phyloP scores from a whole-genome alignment of 2,113 vertebrate genomes.

The Anseranas semipalmata region DNA sequence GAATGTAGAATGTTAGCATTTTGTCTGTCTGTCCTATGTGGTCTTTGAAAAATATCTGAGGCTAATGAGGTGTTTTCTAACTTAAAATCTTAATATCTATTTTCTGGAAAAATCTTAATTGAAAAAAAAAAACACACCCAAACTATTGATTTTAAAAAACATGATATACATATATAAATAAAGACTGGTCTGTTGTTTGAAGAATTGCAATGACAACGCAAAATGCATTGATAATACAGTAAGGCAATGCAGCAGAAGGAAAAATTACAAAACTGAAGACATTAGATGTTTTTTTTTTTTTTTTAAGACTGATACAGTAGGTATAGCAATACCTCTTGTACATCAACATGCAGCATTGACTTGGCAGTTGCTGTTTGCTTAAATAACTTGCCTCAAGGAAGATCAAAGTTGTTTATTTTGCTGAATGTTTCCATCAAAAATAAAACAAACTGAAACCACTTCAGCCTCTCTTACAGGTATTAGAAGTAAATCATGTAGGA shows the following conservation, averaged over 20 bases:
- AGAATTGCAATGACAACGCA: neutral
- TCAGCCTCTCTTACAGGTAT: neutral
- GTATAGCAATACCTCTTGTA: neutral
- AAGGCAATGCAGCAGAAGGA: neutral
- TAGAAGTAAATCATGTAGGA: neutral
- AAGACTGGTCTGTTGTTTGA: neutral
- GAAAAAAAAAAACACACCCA: neutral
- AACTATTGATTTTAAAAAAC: neutral
- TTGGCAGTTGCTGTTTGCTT: neutral
- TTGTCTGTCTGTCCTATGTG: neutral
- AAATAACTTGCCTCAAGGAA: neutral
- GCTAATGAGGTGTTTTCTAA: neutral
- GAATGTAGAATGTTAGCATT: neutral
- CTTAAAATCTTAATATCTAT: neutral
- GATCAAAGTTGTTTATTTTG: neutral
- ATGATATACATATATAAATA: neutral
- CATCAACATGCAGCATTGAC: neutral
- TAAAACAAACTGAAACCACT: neutral
- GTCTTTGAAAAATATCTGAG: neutral
- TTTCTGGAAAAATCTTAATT: neutral
- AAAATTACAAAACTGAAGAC: neutral
- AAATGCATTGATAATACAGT: neutral
- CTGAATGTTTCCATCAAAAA: neutral
- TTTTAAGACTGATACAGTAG: neutral
- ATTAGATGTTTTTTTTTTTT: neutral